Base-by-base conservation (phyloP, 2,888 invertebrate species). In the Matsumyia berberina region DNA sequence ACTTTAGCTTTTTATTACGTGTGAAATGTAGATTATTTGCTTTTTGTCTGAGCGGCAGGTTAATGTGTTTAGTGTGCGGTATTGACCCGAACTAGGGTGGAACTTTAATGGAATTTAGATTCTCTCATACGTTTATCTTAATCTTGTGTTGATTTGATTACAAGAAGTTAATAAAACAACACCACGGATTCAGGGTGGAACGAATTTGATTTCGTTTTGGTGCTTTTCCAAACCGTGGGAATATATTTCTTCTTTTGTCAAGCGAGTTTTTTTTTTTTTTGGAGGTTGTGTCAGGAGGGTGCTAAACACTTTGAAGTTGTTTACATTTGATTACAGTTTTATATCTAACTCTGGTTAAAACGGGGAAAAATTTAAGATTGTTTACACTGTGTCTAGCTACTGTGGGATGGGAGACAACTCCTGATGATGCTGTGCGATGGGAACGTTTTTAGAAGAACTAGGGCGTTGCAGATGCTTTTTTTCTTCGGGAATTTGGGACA, bases 1-100 rank as follows among this genome's bases (percentile, higher is more conserved):
- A 76, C 76, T 76, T 72, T 49, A 76, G 57, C 76, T 76, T 76
- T 76, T 76, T 66, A 76, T 76, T 66, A 76, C 76, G 76, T 76
- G 76, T 66, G 76, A 76, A 76, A 64, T 74, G 74, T 74, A 57
- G 74, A 74, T 74, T 64, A 66, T 66, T 66, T 74, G 51, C 35
- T 53, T 58, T 70, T 73, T 60, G 72, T 73, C 51, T 51, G 60
- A 31, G 49, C 70, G 70, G 51, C 60, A 58, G 60, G 58, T 72
- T 57, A 70, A 58, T 49, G 58, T 17, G 11, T 57, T 42, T 58
- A 37, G 44, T 42, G 44, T 42, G 15, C 33, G 19, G 42, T 67
- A n/a, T 64, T 64, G 64, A 64, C 64, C 66, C 6, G 66, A 24
- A 35, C 44, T 39, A 53, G 67, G 67, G 66, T 53, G 53, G 66